Evolutionary conservation across 2,797 vertebrate genomes (phyloP).

Genomic region (Scyliorhinus canicula): DNA sequence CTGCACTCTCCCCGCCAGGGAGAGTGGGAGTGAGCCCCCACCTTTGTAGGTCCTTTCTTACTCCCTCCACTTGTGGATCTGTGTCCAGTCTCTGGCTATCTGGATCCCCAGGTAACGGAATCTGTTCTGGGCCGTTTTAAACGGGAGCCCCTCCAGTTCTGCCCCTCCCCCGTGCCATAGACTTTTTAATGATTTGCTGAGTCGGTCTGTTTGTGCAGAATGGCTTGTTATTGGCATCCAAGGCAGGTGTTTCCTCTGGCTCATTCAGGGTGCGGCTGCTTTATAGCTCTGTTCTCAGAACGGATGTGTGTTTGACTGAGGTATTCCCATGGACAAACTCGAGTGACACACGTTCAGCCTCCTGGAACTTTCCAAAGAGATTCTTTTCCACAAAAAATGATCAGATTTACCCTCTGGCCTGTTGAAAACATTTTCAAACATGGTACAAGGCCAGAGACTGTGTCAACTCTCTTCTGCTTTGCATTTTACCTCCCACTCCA

Average conservation of each 20-base stretch:
- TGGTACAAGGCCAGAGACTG: not conserved
- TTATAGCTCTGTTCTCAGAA: not conserved
- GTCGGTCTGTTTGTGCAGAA: not conserved
- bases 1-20: too few relatives aligned
- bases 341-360: not conserved
- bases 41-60: too few relatives aligned
- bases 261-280: too few relatives aligned
- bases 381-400: not conserved
- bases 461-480: not conserved
- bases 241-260: not conserved
- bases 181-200: not conserved
- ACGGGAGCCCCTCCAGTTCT: too few relatives aligned
- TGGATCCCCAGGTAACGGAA: too few relatives aligned
- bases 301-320: not conserved
- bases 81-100: too few relatives aligned
- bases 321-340: not conserved
- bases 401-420: not conserved
- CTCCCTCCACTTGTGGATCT: too few relatives aligned
- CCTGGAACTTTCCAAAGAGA: not conserved
- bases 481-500: not conserved
- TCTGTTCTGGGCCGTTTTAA: too few relatives aligned
- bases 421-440: not conserved
- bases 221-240: not conserved
- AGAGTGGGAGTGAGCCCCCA: too few relatives aligned
- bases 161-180: too few relatives aligned